Percentiles rank a stretch among this genome's conserved stretches.
Conservation (phyloP, 2,797 vertebrate species). For the Cheirogaleus major region DNA sequence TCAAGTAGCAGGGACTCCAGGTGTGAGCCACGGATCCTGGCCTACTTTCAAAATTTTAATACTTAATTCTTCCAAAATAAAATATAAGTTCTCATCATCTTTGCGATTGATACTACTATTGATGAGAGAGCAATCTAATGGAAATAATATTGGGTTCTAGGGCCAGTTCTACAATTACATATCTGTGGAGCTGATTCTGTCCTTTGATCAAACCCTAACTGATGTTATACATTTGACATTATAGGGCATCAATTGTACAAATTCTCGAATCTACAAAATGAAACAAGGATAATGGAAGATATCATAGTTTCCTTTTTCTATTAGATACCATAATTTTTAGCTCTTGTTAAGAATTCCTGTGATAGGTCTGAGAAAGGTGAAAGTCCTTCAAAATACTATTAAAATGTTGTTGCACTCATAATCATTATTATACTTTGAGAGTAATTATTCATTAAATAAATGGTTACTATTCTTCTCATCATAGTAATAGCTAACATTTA, state of each 20-base stretch:
- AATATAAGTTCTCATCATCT: background rate
- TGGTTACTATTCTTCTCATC: background rate
- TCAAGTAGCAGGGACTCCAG: too few relatives aligned
- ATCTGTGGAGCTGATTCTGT: background rate
- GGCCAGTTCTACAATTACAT: background rate
- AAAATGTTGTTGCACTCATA: background rate
- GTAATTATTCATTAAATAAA: slow-evolving; percentile 46
- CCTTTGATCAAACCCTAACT: background rate
- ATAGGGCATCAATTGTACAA: background rate
- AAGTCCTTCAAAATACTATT: background rate
- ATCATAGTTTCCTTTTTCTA: background rate
- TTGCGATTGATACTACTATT: background rate
- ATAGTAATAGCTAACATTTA: background rate
- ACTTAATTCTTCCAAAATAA: slow-evolving; percentile 14
- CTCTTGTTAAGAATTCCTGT: slow-evolving; percentile 22
- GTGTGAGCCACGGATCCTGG: too few relatives aligned
- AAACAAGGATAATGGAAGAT: background rate
- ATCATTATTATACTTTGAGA: slow-evolving; percentile 3
- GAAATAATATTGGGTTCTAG: slow-evolving; percentile 28
- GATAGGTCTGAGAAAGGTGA: background rate
- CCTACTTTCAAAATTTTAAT: slow-evolving; percentile 38
- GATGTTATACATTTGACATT: background rate
- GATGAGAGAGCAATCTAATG: background rate
- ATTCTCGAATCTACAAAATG: background rate
- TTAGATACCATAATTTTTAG: background rate